Base-by-base conservation (phyloP, 2,113 vertebrate species). In the Uria aalge region DNA sequence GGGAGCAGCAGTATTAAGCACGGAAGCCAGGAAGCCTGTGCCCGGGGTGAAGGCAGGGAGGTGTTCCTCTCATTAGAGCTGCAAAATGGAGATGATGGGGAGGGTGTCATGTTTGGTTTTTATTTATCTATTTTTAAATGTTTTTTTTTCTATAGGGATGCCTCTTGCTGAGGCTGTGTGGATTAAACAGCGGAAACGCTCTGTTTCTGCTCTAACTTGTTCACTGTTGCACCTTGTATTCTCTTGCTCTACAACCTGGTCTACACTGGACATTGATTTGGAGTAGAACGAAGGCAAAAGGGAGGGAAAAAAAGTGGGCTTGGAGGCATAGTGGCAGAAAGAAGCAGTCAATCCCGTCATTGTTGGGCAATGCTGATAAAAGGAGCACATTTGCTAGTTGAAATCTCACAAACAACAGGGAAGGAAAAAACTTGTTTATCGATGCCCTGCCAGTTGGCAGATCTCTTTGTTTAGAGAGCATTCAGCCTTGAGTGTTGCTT, bases 391-490 rank as follows among this genome's bases (percentile, higher is more conserved):
- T 88, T 64, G 29, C 78, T 94, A 68, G 87, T 53, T 90, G 77
- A 85, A 92, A 71, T 85, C 85, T 90, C 19, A 7, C 36, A 59
- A 85, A 92, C 71, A 79, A 64, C 63, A 52, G 63, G 26, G 52
- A 81, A 71, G 48, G 82, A 52, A 43, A 47, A 93, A 82, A 23
- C 71, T 90, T 93, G 63, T 77, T 93, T 93, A 68, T 76, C 88
- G 17, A 2, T 87, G 50, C 30, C 45, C 34, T 82, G 76, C 79
- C 73, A 77, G 62, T 40, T 95, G 92, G 47, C 76, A 82, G 38
- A 52, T 59, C 22, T 55, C 41, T 59, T 29, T 92, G 71, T 91
- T 85, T 48, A n/a, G 88, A 87, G 71, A 96, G 36, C 27, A 0
- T 32, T 59, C 66, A 68, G 45, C 43, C 6, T 20, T 20, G 29